phyloP scores from a whole-genome alignment of 2,113 vertebrate species.

The Isurus oxyrinchus region DNA sequence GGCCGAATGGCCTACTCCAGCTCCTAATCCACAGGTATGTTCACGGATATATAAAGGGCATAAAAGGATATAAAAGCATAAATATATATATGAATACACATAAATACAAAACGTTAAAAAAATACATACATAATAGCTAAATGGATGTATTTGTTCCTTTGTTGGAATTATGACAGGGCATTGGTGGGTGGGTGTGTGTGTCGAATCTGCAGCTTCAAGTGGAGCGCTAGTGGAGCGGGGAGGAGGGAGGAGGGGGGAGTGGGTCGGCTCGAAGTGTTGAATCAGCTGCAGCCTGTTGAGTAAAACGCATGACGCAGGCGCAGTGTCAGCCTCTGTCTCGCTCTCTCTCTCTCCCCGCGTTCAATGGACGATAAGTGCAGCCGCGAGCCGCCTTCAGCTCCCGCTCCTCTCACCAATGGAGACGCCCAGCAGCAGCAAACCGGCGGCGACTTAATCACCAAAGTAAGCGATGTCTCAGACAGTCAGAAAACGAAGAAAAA shows the following conservation, averaged over 20 bases:
- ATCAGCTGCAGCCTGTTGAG: background rate
- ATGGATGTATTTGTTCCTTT: background rate
- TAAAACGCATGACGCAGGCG: background rate
- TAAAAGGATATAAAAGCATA: too few relatives aligned
- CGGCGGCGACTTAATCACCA: slow-evolving; percentile 23
- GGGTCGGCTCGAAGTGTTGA: background rate
- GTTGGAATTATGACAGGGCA: background rate
- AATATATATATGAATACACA: too few relatives aligned
- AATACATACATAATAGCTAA: too few relatives aligned
- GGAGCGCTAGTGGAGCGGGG: background rate
- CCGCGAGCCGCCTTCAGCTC: background rate
- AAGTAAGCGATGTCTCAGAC: slow-evolving; percentile 34
- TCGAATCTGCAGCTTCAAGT: background rate
- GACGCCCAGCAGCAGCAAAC: slow-evolving; percentile 28
- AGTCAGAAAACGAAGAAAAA: slow-evolving; percentile 33
- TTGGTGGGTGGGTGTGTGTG: background rate
- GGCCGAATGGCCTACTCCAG: too few relatives aligned
- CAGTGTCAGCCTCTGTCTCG: background rate
- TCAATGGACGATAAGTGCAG: slow-evolving; percentile 34
- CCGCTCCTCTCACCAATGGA: background rate
- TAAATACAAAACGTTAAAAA: too few relatives aligned
- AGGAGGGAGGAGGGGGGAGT: too few relatives aligned
- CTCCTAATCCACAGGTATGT: too few relatives aligned
- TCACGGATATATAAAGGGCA: too few relatives aligned
- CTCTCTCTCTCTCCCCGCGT: background rate